Conservation (phyloP, 2,888 invertebrate genomes). For the Glaucopsyche alexis region DNA sequence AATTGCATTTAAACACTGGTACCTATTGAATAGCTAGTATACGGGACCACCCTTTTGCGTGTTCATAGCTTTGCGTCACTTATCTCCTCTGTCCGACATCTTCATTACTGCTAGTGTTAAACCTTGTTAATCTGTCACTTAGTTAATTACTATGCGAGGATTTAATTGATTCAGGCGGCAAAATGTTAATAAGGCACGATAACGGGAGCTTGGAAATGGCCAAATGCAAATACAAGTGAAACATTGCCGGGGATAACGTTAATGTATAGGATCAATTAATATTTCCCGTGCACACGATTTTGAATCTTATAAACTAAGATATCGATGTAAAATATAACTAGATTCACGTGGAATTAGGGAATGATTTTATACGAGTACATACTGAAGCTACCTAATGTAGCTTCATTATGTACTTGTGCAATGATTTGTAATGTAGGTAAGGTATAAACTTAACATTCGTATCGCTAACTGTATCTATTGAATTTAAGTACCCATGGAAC, state of each 20-base stretch:
- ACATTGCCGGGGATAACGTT: conserved; percentile 61
- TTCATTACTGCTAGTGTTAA: conserved; percentile 77
- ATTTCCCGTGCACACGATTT: conserved; percentile 61
- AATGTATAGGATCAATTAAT: conserved; percentile 58
- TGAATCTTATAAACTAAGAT: conserved; percentile 36
- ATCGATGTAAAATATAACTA: conserved; percentile 27
- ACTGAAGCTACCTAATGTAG: background rate
- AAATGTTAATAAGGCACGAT: conserved; percentile 75
- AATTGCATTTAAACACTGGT: too few relatives aligned
- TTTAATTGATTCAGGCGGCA: conserved; percentile 75
- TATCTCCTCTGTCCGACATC: conserved; percentile 64
- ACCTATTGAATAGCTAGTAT: background rate
- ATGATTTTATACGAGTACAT: background rate
- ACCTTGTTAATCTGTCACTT: conserved; percentile 75
- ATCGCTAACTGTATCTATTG: background rate
- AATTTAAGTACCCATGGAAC: background rate
- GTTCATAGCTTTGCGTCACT: conserved; percentile 50
- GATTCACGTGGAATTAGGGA: conserved; percentile 5
- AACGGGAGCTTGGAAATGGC: conserved; percentile 46
- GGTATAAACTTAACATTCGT: conserved; percentile 3
- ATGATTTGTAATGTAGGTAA: conserved; percentile 15
- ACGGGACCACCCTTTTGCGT: conserved; percentile 49
- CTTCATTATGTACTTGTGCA: too few relatives aligned
- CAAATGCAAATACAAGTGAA: conserved; percentile 63
- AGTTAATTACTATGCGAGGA: conserved; percentile 73